These are phyloP conservation scores for Florisuga fusca DNA, from an alignment of 2,797 vertebrate genomes.

Conservation along the genomic window DNA sequence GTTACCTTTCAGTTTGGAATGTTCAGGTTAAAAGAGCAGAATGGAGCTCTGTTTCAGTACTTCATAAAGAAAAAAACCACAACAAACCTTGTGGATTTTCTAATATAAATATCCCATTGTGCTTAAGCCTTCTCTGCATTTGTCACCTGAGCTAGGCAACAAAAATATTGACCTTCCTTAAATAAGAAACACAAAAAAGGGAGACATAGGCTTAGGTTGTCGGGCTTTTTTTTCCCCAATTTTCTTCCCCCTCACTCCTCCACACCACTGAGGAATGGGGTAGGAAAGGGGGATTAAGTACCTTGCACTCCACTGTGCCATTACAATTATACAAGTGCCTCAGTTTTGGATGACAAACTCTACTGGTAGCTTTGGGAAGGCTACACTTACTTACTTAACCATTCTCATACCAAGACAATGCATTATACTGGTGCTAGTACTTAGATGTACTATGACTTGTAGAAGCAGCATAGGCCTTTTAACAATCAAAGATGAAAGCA, in stretches of 20 bases:
- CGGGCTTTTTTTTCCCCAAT: no score
- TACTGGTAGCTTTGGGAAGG: not conserved
- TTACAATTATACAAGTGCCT: not conserved
- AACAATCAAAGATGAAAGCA: not conserved
- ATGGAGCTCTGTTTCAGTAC: not conserved
- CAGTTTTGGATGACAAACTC: not conserved
- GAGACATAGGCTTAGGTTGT: not conserved
- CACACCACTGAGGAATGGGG: not conserved
- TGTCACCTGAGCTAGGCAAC: not conserved
- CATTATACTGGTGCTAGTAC: not conserved
- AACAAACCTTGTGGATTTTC: not conserved
- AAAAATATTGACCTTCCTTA: not conserved
- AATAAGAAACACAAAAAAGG: not conserved
- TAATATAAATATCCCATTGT: not conserved
- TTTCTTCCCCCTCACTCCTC: not conserved
- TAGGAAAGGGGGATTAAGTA: not conserved
- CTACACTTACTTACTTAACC: not conserved
- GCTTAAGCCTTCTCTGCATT: not conserved
- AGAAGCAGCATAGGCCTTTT: not conserved
- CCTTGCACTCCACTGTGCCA: not conserved
- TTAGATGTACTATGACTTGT: not conserved
- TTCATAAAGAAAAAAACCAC: not conserved
- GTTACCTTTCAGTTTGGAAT: not conserved
- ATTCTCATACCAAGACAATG: not conserved
- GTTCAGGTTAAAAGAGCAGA: not conserved